phyloP scores from a whole-genome alignment of 1,140 invertebrate species.

The Maconellicoccus hirsutus region DNA sequence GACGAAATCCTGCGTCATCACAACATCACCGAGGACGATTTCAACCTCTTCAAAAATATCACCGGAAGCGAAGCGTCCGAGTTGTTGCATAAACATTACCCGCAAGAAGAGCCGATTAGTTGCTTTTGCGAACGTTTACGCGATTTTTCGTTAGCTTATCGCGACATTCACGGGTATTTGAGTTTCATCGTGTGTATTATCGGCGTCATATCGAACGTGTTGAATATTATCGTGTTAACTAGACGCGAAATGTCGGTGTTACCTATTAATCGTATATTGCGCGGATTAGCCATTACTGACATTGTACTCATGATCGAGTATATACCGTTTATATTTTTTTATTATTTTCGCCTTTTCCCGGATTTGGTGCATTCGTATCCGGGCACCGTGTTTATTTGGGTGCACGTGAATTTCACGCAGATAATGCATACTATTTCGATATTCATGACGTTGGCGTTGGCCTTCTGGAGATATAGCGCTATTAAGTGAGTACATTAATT shows the following conservation, averaged over 20 bases:
- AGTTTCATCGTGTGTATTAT: conserved; percentile 74
- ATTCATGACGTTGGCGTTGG: conserved; percentile 78
- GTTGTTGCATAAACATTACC: not conserved
- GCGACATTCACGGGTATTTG: conserved; percentile 53
- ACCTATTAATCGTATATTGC: conserved; percentile 80
- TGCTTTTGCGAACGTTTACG: conserved; percentile 39
- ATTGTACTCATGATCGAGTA: conserved; percentile 88
- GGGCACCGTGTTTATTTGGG: conserved; percentile 68
- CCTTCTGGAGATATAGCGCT: conserved; percentile 88
- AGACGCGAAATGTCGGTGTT: conserved; percentile 69
- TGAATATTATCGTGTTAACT: conserved; percentile 88
- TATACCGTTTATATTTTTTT: conserved; percentile 74
- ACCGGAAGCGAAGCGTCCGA: not conserved
- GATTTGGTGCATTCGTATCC: conserved; percentile 52
- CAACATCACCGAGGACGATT: conserved; percentile 9
- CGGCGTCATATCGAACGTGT: conserved; percentile 79
- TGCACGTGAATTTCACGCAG: conserved; percentile 70
- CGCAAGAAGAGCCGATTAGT: not conserved
- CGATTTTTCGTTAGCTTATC: conserved; percentile 38
- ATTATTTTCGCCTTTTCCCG: conserved; percentile 50
- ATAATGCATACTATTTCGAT: conserved; percentile 87
- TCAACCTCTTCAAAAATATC: not conserved
- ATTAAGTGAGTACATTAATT: conserved; percentile 37
- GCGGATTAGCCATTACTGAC: conserved; percentile 79
- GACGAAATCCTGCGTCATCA: not conserved